A percentile compares a stretch with the other conserved stretches of the same genome.
phyloP scores from a whole-genome alignment of 2,113 vertebrate species.

The Phyllostomus hastatus region DNA sequence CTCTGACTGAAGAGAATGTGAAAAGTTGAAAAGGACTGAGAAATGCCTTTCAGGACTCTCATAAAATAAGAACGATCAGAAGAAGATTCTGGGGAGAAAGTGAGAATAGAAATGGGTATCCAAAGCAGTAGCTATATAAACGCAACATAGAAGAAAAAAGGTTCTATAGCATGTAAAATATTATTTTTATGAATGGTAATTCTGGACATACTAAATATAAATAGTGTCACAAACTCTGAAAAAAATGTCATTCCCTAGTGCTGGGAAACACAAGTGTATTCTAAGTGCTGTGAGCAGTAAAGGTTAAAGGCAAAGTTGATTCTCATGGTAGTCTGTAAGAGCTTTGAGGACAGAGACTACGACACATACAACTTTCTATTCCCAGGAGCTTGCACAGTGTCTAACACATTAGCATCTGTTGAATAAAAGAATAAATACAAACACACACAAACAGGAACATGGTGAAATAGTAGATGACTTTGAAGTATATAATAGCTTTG shows the following conservation, averaged over 20 bases:
- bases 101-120: not conserved
- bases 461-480: not conserved
- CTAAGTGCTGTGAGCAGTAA: not conserved
- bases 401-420: not conserved
- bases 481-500: not conserved
- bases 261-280: not conserved
- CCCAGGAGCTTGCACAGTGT: not conserved
- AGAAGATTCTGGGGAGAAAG: not conserved
- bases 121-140: not conserved
- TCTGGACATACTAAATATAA: not conserved
- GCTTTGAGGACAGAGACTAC: not conserved
- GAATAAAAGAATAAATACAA: not conserved
- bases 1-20: not conserved
- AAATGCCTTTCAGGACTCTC: not conserved
- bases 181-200: not conserved
- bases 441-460: not conserved
- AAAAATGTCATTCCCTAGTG: not conserved
- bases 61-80: constrained; percentile 9
- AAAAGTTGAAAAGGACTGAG: constrained; percentile 28
- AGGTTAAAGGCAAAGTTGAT: not conserved
- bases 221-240: not conserved
- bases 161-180: not conserved
- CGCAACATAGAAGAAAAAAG: not conserved
- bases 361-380: not conserved
- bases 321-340: not conserved